Conservation (phyloP, 37 sponge, comb jelly and placozoan genomes). For the Hormiphora californensis region DNA sequence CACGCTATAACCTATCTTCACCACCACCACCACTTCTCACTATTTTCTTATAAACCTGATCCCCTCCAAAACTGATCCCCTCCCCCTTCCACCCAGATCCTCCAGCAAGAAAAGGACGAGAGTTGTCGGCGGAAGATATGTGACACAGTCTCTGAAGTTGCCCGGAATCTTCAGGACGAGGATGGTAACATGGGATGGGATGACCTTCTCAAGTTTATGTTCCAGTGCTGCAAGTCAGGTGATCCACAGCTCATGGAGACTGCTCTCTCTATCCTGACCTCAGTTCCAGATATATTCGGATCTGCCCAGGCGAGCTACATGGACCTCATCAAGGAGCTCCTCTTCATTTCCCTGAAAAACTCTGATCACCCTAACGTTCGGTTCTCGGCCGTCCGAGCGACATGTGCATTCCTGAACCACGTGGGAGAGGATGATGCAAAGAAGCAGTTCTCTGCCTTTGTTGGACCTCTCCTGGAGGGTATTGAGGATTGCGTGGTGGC, state of each 20-base stretch:
- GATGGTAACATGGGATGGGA: conserved; percentile 79
- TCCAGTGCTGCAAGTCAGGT: conserved; percentile 68
- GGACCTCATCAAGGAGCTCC: conserved; percentile 71
- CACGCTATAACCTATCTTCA: no score
- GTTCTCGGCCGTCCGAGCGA: conserved; percentile 70
- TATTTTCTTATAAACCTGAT: background rate
- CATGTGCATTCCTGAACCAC: conserved; percentile 63
- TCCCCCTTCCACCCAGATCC: background rate
- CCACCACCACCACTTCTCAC: no score
- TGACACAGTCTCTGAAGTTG: conserved; percentile 91
- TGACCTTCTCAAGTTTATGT: conserved; percentile 84
- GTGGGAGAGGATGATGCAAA: conserved; percentile 58
- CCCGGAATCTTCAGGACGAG: conserved; percentile 74
- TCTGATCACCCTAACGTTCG: conserved; percentile 58
- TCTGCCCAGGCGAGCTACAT: conserved; percentile 69
- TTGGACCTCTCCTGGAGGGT: conserved; percentile 58
- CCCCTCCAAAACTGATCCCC: background rate
- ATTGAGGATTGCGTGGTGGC: conserved; percentile 63
- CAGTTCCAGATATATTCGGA: conserved; percentile 87
- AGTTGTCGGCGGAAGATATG: conserved; percentile 74
- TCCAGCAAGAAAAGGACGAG: conserved; percentile 61
- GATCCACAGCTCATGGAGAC: conserved; percentile 66
- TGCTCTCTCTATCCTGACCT: conserved; percentile 83
- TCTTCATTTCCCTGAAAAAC: conserved; percentile 66
- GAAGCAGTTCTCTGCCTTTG: conserved; percentile 43